These are phyloP conservation scores for Nephrotoma guestfalica DNA, from an alignment of 2,888 invertebrate species.

Conservation along the genomic window DNA sequence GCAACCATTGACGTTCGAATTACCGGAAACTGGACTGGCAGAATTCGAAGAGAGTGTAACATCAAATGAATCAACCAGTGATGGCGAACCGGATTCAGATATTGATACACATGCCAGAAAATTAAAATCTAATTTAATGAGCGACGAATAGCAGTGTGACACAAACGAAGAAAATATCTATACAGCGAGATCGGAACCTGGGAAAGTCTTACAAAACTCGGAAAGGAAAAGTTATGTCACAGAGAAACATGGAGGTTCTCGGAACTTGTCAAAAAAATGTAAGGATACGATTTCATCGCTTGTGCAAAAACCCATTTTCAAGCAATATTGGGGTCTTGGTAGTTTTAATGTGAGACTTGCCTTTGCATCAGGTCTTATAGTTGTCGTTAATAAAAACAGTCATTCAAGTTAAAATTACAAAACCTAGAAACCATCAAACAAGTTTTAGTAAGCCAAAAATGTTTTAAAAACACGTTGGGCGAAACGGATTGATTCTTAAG, in stretches of 20 bases:
- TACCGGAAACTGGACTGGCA: too few species aligned
- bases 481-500: conserved; percentile 13
- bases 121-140: not conserved
- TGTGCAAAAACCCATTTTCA: conserved; percentile 4
- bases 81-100: not conserved
- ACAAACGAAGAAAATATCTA: not conserved
- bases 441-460: conserved; percentile 15
- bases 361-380: too few species aligned
- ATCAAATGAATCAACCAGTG: not conserved
- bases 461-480: conserved; percentile 12
- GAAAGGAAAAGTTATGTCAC: not conserved
- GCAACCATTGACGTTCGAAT: too few species aligned
- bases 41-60: not conserved
- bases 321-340: too few species aligned
- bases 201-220: not conserved
- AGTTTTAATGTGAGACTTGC: too few species aligned
- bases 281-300: not conserved
- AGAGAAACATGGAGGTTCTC: not conserved
- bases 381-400: too few species aligned
- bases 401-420: too few species aligned
- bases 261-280: not conserved
- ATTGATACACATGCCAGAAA: not conserved
- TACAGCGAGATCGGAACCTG: not conserved
- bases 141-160: not conserved
- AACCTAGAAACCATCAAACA: too few species aligned